A percentile compares a stretch with the other conserved stretches of the same genome.
phyloP scores from a whole-genome alignment of 2,888 invertebrate genomes.

The Anorthoa munda region DNA sequence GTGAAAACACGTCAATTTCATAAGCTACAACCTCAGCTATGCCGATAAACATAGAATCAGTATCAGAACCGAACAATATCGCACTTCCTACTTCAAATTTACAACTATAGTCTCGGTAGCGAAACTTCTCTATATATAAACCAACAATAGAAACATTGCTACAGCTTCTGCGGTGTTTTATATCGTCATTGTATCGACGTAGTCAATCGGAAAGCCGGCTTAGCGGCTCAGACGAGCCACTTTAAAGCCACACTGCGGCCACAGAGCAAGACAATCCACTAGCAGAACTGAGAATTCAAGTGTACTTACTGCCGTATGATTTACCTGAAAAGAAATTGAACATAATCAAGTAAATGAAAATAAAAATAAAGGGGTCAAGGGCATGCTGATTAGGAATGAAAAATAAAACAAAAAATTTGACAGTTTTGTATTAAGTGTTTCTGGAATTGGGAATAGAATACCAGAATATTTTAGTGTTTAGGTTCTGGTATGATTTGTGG shows the following conservation, averaged over 20 bases:
- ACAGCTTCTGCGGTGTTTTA: slow-evolving; percentile 67
- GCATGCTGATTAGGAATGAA: background rate
- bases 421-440: background rate
- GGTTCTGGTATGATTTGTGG: background rate
- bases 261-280: slow-evolving; percentile 53
- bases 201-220: slow-evolving; percentile 69
- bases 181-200: slow-evolving; percentile 67
- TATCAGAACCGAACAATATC: slow-evolving; percentile 46
- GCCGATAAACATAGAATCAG: slow-evolving; percentile 44
- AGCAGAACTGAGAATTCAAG: slow-evolving; percentile 55
- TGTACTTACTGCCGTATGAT: slow-evolving; percentile 61
- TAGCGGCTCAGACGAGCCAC: slow-evolving; percentile 65
- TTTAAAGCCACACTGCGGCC: slow-evolving; percentile 59
- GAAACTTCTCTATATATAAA: slow-evolving; percentile 56
- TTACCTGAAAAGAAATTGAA: slow-evolving; percentile 60
- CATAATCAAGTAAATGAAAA: slow-evolving; percentile 48
- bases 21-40: slow-evolving; percentile 7
- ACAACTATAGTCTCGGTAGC: slow-evolving; percentile 44
- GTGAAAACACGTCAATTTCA: slow-evolving; percentile 35
- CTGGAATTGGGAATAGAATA: background rate
- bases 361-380: background rate
- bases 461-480: background rate
- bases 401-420: background rate
- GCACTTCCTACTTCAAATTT: slow-evolving; percentile 62
- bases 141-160: slow-evolving; percentile 65